Conservation (phyloP, 2,888 invertebrate genomes). For the Eremobia ochroleuca region DNA sequence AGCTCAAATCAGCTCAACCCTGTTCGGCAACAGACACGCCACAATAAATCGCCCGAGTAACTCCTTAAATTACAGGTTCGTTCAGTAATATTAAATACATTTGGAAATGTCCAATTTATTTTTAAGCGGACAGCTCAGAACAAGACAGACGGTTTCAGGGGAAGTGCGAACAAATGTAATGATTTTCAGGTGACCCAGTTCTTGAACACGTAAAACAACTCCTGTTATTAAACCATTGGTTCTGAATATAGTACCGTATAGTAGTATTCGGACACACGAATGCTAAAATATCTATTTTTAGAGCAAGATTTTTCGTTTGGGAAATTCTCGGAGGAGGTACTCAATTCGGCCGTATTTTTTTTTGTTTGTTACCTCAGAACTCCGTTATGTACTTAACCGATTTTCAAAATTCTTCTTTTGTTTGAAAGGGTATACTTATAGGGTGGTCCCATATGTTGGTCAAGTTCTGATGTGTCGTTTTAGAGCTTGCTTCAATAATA, state of each 20-base stretch:
- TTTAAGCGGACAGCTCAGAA: conserved; percentile 13
- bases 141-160: background rate
- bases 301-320: background rate
- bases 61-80: background rate
- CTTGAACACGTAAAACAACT: background rate
- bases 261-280: background rate
- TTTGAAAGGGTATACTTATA: too few relatives aligned
- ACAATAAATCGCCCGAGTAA: background rate
- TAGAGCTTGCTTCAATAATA: too few relatives aligned
- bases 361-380: too few relatives aligned
- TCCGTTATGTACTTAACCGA: too few relatives aligned
- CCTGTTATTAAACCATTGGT: conserved; percentile 15
- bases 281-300: too few relatives aligned
- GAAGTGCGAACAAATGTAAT: conserved; percentile 36
- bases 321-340: too few relatives aligned
- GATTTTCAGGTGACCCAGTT: conserved; percentile 42
- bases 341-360: too few relatives aligned
- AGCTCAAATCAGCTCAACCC: background rate
- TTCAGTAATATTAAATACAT: conserved; percentile 9
- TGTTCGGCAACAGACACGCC: background rate
- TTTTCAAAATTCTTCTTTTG: too few relatives aligned
- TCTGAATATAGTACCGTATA: too few relatives aligned
- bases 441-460: too few relatives aligned
- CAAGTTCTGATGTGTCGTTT: too few relatives aligned
- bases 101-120: conserved; percentile 30